Conservation (phyloP, 1,140 invertebrate species). For the Ylistrum balloti region DNA sequence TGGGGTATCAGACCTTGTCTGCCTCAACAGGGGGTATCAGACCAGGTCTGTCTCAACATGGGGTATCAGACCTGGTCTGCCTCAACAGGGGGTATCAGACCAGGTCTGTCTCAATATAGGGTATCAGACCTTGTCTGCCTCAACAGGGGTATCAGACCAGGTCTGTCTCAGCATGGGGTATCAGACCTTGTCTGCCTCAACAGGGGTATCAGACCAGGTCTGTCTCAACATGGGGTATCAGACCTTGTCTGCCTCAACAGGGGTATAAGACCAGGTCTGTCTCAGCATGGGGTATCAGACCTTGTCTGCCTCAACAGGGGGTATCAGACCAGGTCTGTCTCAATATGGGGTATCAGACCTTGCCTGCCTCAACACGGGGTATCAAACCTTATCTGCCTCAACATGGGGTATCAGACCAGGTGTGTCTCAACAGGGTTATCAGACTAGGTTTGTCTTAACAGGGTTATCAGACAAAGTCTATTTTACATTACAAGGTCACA, state of each 20-base stretch:
- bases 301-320: too few relatives aligned
- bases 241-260: too few relatives aligned
- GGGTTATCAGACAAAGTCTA: neutral
- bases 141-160: too few relatives aligned
- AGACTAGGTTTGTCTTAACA: neutral
- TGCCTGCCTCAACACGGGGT: constrained; percentile 27
- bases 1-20: too few relatives aligned
- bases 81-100: neutral
- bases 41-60: constrained; percentile 31
- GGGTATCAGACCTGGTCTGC: too few relatives aligned
- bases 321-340: neutral
- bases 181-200: too few relatives aligned
- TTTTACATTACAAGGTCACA: neutral
- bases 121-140: neutral
- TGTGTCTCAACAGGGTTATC: too few relatives aligned
- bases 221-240: constrained; percentile 46
- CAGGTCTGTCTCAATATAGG: constrained; percentile 41
- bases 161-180: constrained; percentile 42
- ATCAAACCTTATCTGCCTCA: too few relatives aligned
- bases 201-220: constrained; percentile 2
- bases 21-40: constrained; percentile 16
- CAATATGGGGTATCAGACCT: too few relatives aligned
- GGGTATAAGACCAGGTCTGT: neutral
- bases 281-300: too few relatives aligned
- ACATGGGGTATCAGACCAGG: neutral